phyloP scores from a whole-genome alignment of 2,888 invertebrate genomes.

The Metalampra italica region DNA sequence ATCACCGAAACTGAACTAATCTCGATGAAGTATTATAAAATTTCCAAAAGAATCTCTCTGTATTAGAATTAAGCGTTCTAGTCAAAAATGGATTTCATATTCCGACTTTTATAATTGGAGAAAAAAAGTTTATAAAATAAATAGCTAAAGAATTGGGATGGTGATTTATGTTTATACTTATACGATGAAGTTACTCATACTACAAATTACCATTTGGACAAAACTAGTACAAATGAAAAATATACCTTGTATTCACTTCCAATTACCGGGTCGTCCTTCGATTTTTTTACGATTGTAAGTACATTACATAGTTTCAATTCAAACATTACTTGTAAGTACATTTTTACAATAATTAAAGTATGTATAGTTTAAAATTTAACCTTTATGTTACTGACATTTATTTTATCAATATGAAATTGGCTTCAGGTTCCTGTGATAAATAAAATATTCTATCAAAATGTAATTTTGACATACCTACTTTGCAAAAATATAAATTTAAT shows the following conservation, averaged over 20 bases:
- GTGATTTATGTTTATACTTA: neutral
- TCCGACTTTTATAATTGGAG: slow-evolving; percentile 33
- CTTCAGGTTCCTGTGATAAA: slow-evolving; percentile 63
- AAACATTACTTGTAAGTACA: neutral
- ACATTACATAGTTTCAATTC: neutral
- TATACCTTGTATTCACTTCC: neutral
- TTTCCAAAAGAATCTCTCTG: slow-evolving; percentile 73
- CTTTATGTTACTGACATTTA: neutral
- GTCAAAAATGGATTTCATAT: slow-evolving; percentile 70
- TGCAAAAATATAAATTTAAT: slow-evolving; percentile 15
- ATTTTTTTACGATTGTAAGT: slow-evolving; percentile 5
- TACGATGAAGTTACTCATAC: neutral
- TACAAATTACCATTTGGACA: neutral
- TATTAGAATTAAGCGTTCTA: slow-evolving; percentile 75
- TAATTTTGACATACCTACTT: slow-evolving; percentile 43
- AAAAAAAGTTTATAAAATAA: slow-evolving; percentile 2
- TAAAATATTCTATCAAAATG: slow-evolving; percentile 39
- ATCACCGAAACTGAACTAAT: slow-evolving; percentile 43
- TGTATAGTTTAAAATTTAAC: neutral
- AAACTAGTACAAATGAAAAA: neutral
- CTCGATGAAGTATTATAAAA: slow-evolving; percentile 64
- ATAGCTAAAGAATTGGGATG: slow-evolving; percentile 19
- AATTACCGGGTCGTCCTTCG: neutral
- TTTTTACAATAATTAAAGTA: neutral
- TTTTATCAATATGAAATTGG: slow-evolving; percentile 17